These are phyloP conservation scores for Eupithecia subumbrata DNA, from an alignment of 2,888 invertebrate genomes.

Conservation along the genomic window DNA sequence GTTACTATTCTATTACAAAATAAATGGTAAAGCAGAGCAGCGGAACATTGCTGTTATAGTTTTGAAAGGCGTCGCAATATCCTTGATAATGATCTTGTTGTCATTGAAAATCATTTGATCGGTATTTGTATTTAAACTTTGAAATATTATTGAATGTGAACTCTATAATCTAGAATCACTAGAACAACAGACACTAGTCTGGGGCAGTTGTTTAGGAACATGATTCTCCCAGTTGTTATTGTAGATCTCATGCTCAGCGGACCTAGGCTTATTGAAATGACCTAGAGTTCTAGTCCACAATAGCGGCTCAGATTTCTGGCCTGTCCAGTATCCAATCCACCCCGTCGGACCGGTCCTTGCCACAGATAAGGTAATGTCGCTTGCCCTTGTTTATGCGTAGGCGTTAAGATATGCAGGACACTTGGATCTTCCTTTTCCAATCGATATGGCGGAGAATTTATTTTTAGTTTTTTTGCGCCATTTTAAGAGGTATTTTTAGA, in stretches of 20 bases:
- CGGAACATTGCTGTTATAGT: conserved; percentile 19
- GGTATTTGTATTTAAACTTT: neutral
- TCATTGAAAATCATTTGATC: neutral
- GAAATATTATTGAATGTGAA: neutral
- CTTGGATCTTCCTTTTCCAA: conserved; percentile 30
- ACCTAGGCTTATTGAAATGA: conserved; percentile 46
- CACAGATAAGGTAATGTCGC: conserved; percentile 14
- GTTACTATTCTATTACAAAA: neutral
- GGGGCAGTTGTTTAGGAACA: neutral
- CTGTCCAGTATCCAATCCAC: conserved; percentile 24
- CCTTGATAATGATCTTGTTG: neutral
- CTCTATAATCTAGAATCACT: neutral
- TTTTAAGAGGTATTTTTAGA: neutral
- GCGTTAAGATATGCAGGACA: conserved; percentile 48
- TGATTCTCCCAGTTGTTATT: neutral
- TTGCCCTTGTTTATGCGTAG: conserved; percentile 47
- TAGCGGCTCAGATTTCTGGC: conserved; percentile 70
- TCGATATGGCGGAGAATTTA: conserved; percentile 22
- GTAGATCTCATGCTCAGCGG: neutral
- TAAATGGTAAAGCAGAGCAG: neutral
- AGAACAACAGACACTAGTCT: neutral
- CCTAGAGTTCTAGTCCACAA: conserved; percentile 66
- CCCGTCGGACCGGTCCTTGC: conserved; percentile 63
- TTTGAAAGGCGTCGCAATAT: conserved; percentile 18
- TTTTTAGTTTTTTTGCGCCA: neutral